These are phyloP conservation scores for Mesocricetus auratus DNA, from an alignment of 2,113 vertebrate species.

Conservation along the genomic window DNA sequence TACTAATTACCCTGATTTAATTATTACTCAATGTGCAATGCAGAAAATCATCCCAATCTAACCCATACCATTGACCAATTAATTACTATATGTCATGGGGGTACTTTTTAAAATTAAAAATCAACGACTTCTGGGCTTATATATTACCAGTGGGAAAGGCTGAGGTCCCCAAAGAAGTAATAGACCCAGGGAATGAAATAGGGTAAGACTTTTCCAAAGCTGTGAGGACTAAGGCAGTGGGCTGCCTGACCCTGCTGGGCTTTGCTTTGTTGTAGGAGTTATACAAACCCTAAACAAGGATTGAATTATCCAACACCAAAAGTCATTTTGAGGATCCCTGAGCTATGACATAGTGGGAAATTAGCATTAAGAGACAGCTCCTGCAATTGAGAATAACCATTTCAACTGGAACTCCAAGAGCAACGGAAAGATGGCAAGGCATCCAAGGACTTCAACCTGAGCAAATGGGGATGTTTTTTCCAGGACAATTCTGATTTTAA, in stretches of 20 bases:
- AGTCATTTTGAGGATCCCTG: background rate
- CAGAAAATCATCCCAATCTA: background rate
- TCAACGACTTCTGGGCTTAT: background rate
- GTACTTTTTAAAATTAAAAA: background rate
- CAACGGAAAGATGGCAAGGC: background rate
- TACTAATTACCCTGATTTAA: background rate
- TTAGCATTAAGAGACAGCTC: background rate
- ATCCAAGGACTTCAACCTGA: background rate
- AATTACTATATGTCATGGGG: background rate
- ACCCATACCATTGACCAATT: background rate
- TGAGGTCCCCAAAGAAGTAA: background rate
- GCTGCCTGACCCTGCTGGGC: fast-evolving
- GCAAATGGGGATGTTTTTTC: background rate
- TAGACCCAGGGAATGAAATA: background rate
- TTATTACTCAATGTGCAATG: background rate
- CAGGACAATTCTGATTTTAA: background rate
- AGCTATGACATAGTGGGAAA: background rate
- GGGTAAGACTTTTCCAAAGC: background rate
- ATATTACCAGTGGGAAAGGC: background rate
- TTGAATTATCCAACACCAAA: background rate
- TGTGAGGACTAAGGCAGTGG: background rate
- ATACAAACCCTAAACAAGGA: background rate
- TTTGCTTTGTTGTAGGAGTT: background rate
- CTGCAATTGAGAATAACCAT: background rate
- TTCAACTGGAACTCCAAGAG: background rate